Conservation (phyloP, 2,113 vertebrate species). For the Eulemur macaco region DNA sequence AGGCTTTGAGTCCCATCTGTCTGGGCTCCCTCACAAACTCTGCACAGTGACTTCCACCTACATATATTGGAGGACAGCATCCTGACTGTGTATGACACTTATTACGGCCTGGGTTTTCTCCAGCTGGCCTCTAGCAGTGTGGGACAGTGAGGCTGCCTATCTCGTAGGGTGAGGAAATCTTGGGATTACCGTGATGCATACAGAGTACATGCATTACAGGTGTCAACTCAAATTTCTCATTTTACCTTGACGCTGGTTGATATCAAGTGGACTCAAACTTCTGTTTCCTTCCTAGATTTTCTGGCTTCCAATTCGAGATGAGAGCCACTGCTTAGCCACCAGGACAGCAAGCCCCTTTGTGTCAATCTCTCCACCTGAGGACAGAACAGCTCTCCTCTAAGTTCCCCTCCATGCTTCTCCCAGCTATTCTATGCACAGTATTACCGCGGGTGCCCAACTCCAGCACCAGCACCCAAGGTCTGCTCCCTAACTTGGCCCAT, state of each 20-base stretch:
- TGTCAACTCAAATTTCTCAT: neutral
- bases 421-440: rapidly evolving
- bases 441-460: no score
- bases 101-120: neutral
- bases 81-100: no score
- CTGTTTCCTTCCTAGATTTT: neutral
- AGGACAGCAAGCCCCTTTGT: neutral
- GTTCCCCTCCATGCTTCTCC: no score
- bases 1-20: neutral
- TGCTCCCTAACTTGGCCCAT: neutral
- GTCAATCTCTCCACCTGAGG: neutral
- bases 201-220: neutral
- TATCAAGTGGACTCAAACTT: neutral
- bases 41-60: neutral
- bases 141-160: neutral
- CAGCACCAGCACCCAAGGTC: neutral
- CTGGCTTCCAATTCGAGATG: neutral
- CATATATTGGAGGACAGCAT: neutral
- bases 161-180: neutral
- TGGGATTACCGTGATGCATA: neutral
- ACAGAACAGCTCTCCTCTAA: neutral
- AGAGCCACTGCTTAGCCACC: neutral
- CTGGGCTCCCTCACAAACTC: neutral
- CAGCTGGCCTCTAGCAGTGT: neutral
- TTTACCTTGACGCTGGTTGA: neutral